phyloP scores from a whole-genome alignment of 2,888 invertebrate genomes.

The Oegoconia quadripuncta region DNA sequence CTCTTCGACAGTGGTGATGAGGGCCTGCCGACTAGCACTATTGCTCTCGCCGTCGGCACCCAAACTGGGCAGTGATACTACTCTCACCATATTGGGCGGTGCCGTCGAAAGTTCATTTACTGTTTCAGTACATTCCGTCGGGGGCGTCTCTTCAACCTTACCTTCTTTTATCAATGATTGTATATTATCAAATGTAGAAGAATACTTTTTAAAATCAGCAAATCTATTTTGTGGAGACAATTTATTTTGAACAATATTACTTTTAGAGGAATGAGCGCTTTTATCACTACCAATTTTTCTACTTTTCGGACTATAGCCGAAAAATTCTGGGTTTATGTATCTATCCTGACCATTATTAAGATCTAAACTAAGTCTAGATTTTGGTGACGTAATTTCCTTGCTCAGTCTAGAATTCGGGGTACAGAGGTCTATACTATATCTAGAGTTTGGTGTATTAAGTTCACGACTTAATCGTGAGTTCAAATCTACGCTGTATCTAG shows the following conservation, averaged over 20 bases:
- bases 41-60: constrained; percentile 73
- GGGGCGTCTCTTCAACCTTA: constrained; percentile 77
- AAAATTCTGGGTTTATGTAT: constrained; percentile 66
- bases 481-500: constrained; percentile 78
- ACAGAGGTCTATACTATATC: constrained; percentile 84
- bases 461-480: constrained; percentile 78
- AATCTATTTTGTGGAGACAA: constrained; percentile 77
- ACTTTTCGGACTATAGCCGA: constrained; percentile 70
- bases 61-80: constrained; percentile 83
- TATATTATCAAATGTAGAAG: constrained; percentile 88
- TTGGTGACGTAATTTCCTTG: constrained; percentile 79
- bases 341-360: constrained; percentile 77
- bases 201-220: constrained; percentile 84
- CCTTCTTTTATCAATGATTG: constrained; percentile 86
- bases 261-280: constrained; percentile 41
- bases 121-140: constrained; percentile 75
- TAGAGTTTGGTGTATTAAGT: constrained; percentile 80
- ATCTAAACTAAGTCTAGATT: constrained; percentile 80
- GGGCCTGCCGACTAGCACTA: constrained; percentile 79
- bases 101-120: constrained; percentile 81
- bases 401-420: constrained; percentile 79
- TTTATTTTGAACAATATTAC: constrained; percentile 58
- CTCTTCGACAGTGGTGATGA: constrained; percentile 85
- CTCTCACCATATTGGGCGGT: constrained; percentile 82
- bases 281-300: constrained; percentile 61